Percentiles rank a stretch among this genome's conserved stretches.
Evolutionary conservation across 2,888 invertebrate genomes (phyloP).

Genomic region (Amphipyra tragopoginis): DNA sequence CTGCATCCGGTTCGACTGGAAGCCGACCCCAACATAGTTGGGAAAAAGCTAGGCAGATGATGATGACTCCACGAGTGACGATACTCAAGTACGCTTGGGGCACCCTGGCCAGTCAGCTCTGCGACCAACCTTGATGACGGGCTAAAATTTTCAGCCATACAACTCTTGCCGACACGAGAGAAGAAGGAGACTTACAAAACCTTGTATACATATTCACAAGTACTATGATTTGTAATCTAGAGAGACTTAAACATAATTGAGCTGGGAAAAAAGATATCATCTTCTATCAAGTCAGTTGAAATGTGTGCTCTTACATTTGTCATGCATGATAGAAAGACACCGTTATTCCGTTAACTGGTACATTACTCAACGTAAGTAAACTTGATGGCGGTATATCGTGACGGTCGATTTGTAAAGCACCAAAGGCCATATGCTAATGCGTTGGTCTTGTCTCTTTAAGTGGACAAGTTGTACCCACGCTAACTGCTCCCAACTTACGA

Average conservation of each 20-base stretch:
- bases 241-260: not conserved
- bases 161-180: too few species aligned
- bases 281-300: constrained; percentile 13
- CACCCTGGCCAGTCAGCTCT: too few species aligned
- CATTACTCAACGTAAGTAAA: constrained; percentile 50
- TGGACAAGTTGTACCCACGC: constrained; percentile 71
- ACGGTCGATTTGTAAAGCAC: constrained; percentile 52
- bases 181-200: not conserved
- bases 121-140: too few species aligned
- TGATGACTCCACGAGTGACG: too few species aligned
- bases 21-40: too few species aligned
- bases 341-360: constrained; percentile 44
- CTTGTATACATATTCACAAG: not conserved
- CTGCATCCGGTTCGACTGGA: too few species aligned
- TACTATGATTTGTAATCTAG: too few species aligned
- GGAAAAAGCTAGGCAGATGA: too few species aligned
- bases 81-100: too few species aligned
- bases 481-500: constrained; percentile 62
- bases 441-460: constrained; percentile 55
- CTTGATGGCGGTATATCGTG: constrained; percentile 42
- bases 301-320: constrained; percentile 20
- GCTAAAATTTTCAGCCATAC: too few species aligned
- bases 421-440: constrained; percentile 84
- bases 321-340: constrained; percentile 26
- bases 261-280: not conserved